phyloP scores from a whole-genome alignment of 2,888 invertebrate species.

The Metalampra italica region DNA sequence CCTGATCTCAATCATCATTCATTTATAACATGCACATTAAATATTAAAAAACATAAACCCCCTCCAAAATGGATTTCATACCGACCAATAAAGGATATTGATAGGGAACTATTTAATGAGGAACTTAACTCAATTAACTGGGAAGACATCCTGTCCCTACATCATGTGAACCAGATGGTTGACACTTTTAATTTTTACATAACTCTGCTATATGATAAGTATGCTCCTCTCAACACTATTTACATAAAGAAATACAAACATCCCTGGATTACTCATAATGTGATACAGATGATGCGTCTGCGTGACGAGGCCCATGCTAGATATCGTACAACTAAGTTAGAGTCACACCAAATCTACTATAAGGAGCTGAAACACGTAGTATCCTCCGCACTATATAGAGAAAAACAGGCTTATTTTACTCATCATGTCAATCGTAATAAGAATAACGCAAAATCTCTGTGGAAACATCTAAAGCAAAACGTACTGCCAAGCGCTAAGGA shows the following conservation, averaged over 20 bases:
- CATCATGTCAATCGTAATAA: not conserved
- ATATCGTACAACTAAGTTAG: not conserved
- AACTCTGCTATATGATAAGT: not conserved
- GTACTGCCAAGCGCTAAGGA: not conserved
- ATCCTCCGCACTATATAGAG: not conserved
- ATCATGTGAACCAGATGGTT: conserved; percentile 1
- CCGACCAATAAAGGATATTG: not conserved
- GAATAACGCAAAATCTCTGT: not conserved
- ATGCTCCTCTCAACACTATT: not conserved
- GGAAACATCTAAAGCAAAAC: not conserved
- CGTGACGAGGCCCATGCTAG: not conserved
- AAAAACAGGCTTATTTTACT: not conserved
- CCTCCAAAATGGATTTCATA: not conserved
- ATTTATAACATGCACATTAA: not conserved
- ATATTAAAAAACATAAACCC: not conserved
- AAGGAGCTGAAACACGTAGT: not conserved
- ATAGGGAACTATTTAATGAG: not conserved
- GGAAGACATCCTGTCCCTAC: not conserved
- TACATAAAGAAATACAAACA: not conserved
- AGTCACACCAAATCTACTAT: not conserved
- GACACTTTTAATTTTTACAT: not conserved
- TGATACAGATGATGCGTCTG: not conserved
- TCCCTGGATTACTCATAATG: not conserved
- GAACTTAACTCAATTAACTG: not conserved
- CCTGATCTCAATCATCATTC: not conserved